These are phyloP conservation scores for Burhinus oedicnemus DNA, from an alignment of 2,113 vertebrate species.

Conservation along the genomic window DNA sequence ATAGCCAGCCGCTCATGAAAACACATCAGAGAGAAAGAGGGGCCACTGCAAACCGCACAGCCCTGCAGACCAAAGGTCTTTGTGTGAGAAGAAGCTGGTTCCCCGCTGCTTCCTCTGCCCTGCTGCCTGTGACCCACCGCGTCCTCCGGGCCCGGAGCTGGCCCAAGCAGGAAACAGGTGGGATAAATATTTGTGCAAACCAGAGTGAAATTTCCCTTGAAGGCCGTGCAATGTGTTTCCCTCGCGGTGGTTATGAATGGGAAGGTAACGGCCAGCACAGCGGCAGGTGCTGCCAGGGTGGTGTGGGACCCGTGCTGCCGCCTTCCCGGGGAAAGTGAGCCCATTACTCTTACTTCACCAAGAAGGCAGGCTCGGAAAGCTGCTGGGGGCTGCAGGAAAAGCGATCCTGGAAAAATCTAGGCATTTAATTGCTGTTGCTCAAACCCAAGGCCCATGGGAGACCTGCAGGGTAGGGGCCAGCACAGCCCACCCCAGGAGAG, in stretches of 20 bases:
- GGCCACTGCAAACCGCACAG: background rate
- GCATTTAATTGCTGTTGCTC: background rate
- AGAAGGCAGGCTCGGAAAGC: background rate
- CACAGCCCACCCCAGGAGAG: background rate
- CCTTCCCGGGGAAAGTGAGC: background rate
- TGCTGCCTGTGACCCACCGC: slow-evolving; percentile 32
- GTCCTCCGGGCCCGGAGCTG: slow-evolving; percentile 19
- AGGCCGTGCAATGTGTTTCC: slow-evolving; percentile 63
- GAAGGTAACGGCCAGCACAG: background rate
- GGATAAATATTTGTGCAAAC: slow-evolving; percentile 68
- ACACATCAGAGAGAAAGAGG: background rate
- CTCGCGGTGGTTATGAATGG: background rate
- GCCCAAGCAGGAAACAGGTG: slow-evolving; percentile 65
- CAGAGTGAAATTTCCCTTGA: slow-evolving; percentile 53
- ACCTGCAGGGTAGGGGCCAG: background rate
- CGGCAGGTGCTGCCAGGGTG: slow-evolving; percentile 45
- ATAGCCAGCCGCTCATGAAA: background rate
- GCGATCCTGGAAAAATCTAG: background rate
- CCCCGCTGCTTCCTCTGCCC: slow-evolving; percentile 22
- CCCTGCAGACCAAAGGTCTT: background rate
- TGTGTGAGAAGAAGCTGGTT: background rate
- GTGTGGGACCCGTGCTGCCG: background rate
- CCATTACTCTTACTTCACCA: fast-evolving
- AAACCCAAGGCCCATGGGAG: background rate
- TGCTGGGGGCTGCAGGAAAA: background rate